Percentiles rank a stretch among this genome's conserved stretches.
phyloP scores from a whole-genome alignment of 2,888 invertebrate genomes.

The Mimas tiliae region DNA sequence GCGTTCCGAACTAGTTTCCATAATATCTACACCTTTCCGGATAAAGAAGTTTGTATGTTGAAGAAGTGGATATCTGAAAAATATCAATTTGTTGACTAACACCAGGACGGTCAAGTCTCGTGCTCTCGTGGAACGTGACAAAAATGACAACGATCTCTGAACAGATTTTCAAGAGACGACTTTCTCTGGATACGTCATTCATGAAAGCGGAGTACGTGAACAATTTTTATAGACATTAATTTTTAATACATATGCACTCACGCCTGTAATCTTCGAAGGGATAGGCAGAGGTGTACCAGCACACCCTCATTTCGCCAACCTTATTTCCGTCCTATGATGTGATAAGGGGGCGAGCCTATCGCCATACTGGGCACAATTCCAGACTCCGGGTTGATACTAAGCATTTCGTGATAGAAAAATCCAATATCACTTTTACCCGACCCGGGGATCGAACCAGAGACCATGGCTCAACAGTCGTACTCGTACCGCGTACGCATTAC shows the following conservation, averaged over 20 bases:
- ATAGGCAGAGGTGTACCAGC: no score
- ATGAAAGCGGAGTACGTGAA: constrained; percentile 42
- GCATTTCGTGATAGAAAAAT: no score
- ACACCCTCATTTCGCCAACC: no score
- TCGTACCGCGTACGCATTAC: no score
- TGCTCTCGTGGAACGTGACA: constrained; percentile 58
- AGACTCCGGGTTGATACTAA: no score
- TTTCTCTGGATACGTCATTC: constrained; percentile 49
- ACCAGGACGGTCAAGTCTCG: constrained; percentile 58
- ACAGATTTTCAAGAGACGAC: constrained; percentile 60
- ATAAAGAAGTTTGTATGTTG: constrained; percentile 54
- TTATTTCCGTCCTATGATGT: no score
- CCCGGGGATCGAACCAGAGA: no score
- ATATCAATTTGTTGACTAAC: constrained; percentile 77
- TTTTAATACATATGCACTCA: neutral
- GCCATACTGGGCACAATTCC: no score
- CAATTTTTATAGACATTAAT: neutral
- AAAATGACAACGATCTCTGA: constrained; percentile 49
- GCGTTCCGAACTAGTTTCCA: constrained; percentile 18
- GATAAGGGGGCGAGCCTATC: no score
- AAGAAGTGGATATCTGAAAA: constrained; percentile 63
- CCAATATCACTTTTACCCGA: no score
- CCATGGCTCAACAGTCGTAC: no score
- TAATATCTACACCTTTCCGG: constrained; percentile 35
- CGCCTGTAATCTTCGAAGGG: no score